These are phyloP conservation scores for Zeus faber DNA, from an alignment of 2,113 vertebrate species.

Conservation along the genomic window DNA sequence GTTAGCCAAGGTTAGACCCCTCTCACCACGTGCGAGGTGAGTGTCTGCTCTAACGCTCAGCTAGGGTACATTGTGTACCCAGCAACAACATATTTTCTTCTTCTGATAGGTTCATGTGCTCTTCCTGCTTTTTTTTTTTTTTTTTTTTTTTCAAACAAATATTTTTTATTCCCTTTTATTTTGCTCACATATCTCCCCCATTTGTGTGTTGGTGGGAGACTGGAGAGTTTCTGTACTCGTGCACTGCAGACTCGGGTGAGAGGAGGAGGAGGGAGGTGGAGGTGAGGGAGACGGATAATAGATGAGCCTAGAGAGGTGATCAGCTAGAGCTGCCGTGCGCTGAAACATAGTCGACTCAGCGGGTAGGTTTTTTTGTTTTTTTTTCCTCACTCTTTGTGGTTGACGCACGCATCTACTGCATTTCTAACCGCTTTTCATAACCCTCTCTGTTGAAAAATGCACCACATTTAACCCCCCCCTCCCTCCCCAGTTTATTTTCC, in stretches of 20 bases:
- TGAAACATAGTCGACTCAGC: constrained; percentile 13
- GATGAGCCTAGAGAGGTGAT: constrained; percentile 17
- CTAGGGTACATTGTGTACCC: constrained; percentile 51
- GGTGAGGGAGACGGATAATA: constrained; percentile 20
- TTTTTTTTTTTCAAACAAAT: too few species aligned
- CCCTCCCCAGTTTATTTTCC: too few species aligned
- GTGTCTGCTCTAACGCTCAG: constrained; percentile 27
- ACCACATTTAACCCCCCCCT: background rate
- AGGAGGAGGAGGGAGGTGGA: background rate
- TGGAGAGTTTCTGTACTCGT: too few species aligned
- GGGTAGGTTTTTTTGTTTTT: background rate
- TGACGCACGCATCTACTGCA: constrained; percentile 5
- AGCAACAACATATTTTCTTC: constrained; percentile 20
- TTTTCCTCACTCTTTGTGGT: background rate
- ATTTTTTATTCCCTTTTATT: too few species aligned
- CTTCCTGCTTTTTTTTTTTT: too few species aligned
- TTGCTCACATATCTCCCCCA: too few species aligned
- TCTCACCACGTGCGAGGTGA: constrained; percentile 32
- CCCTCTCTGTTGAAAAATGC: constrained; percentile 6
- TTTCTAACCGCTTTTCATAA: constrained; percentile 4
- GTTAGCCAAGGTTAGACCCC: constrained; percentile 62
- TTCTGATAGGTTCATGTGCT: too few species aligned
- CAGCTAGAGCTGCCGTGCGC: constrained; percentile 19
- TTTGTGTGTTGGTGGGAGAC: too few species aligned
- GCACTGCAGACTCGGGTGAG: too few species aligned